Percentiles rank a stretch among this genome's conserved stretches.
Evolutionary conservation across 2,113 vertebrate genomes (phyloP).

Genomic region (Pterocles gutturalis): DNA sequence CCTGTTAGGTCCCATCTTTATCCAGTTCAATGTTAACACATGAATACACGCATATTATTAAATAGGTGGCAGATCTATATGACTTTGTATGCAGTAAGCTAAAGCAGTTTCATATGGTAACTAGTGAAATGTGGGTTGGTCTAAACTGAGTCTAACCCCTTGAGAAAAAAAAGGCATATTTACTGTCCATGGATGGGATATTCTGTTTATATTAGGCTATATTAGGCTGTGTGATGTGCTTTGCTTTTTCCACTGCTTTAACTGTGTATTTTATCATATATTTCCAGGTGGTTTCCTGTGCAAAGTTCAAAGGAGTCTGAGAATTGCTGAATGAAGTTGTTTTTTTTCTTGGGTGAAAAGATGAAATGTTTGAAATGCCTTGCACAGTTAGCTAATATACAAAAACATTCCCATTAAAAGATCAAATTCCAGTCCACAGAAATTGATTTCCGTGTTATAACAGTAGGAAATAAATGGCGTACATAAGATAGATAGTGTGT

Average conservation of each 20-base stretch:
- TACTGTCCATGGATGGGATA: neutral
- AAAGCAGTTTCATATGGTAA: neutral
- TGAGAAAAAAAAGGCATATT: neutral
- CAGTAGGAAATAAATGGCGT: neutral
- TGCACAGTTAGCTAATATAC: neutral
- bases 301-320: neutral
- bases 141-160: neutral
- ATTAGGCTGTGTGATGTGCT: neutral
- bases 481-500: neutral
- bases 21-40: neutral
- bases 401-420: neutral
- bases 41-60: neutral
- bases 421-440: neutral
- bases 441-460: neutral
- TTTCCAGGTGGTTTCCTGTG: neutral
- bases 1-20: neutral
- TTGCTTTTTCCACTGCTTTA: neutral
- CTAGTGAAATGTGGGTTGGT: neutral
- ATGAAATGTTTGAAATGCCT: neutral
- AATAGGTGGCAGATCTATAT: neutral
- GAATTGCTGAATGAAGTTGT: neutral
- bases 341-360: slow-evolving; percentile 12
- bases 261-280: neutral
- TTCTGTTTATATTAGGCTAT: neutral
- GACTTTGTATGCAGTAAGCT: neutral